Evolutionary conservation across 2,888 invertebrate species (phyloP), one percentile per base, ranked within the genome.

Genomic region (Micoletzkya japonica): DNA sequence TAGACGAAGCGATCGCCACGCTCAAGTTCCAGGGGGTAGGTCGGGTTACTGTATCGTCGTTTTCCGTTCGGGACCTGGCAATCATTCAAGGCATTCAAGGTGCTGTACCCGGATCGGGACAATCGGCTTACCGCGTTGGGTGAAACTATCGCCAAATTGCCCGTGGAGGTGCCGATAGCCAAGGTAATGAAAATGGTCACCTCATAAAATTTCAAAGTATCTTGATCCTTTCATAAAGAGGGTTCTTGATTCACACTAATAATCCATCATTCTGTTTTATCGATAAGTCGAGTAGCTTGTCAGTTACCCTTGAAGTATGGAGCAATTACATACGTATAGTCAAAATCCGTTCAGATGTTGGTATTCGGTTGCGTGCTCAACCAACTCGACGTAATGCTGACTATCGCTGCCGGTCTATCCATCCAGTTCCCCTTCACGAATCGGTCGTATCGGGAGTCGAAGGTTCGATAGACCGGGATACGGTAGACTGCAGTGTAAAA

Each of bases 351-450:
- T 37, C 61, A 83, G 75, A 81, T 83, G 82, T 71, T 83, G 2
- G 77, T 83, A n/a, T 77, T 74, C 52, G 81, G 81, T 24, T 79
- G 78, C 58, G 76, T 81, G 2, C 70, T 82, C 17, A 76, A 80
- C 60, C 75, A 81, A 57, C 59, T 82, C 17, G 80, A 81, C 66
- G 79, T 95, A 0, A 91, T 95, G 20, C 87, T 98, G 7, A 93
- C 94, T 0, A 86, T 96, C 34, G 92, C 96, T 0, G 93, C 96
- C 0, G 92, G 93, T 1, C 88, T 99, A 73, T 95, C 95, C 76
- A 92, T 98, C 2, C 93, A 96, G 85, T 92, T 91, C 74, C 94
- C 96, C 0, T 92, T 94, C 84, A 95, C 95, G 0, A 93, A 93
- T 81, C 90, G 91, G 77, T 93, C 94, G 0, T 93, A 92, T 85